Percentiles rank a stretch among this genome's conserved stretches.
These are phyloP conservation scores for Flexamia atlantica DNA, from an alignment of 2,888 invertebrate species.

Conservation along the genomic window DNA sequence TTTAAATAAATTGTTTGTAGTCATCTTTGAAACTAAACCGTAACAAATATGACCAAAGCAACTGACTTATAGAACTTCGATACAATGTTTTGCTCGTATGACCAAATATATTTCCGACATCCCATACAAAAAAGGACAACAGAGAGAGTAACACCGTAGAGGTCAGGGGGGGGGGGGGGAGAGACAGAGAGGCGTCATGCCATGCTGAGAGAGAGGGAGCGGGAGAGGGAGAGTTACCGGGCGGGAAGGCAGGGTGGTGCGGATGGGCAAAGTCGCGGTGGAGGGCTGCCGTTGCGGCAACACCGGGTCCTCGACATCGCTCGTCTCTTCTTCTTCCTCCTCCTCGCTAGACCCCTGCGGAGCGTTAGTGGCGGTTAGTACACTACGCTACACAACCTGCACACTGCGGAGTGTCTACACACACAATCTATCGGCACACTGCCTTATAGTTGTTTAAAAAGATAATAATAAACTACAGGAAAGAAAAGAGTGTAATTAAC, in stretches of 20 bases:
- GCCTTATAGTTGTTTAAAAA: no score
- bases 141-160: conserved; percentile 5
- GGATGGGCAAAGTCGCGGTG: conserved; percentile 60
- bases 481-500: neutral
- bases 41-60: no score
- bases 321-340: conserved; percentile 74
- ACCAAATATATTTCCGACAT: no score
- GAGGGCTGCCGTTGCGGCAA: conserved; percentile 46
- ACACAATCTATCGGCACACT: no score
- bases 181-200: conserved; percentile 38
- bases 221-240: conserved; percentile 58
- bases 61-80: no score
- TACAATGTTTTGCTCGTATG: no score
- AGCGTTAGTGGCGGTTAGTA: conserved; percentile 73
- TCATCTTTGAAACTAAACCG: no score
- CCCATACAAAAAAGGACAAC: neutral
- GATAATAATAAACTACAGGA: neutral
- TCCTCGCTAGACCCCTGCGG: conserved; percentile 73
- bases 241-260: conserved; percentile 61
- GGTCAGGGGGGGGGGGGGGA: neutral
- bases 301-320: conserved; percentile 66
- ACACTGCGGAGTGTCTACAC: no score
- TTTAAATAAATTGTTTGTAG: no score
- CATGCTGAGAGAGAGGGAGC: conserved; percentile 22
- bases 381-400: conserved; percentile 70